Evolutionary conservation across 2,113 vertebrate species (phyloP).

Genomic region (Phalacrocorax carbo): DNA sequence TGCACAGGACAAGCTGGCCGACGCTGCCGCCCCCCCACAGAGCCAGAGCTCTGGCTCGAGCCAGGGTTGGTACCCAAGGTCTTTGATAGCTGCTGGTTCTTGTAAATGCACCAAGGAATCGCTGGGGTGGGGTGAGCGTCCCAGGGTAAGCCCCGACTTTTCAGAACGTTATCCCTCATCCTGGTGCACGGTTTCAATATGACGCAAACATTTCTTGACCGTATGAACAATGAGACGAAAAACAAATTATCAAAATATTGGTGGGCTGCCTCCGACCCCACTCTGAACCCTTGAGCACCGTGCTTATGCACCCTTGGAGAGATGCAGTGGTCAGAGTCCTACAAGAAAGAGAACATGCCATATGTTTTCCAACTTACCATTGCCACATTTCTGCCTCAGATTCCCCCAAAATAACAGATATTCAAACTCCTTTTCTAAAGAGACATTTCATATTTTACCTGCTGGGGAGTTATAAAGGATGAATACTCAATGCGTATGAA

Average conservation of each 20-base stretch:
- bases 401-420: not conserved
- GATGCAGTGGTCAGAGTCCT: not conserved
- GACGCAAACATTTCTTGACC: not conserved
- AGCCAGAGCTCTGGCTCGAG: not conserved
- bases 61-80: not conserved
- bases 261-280: not conserved
- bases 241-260: not conserved
- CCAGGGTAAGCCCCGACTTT: not conserved
- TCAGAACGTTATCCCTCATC: not conserved
- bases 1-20: not conserved
- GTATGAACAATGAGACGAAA: not conserved
- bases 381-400: not conserved
- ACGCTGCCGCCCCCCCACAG: rapidly evolving
- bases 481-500: not conserved
- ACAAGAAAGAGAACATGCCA: not conserved
- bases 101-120: rapidly evolving
- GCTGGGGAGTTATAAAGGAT: not conserved
- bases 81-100: not conserved
- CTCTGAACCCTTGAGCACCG: not conserved
- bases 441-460: not conserved
- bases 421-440: not conserved
- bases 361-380: not conserved
- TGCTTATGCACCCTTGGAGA: not conserved
- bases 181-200: not conserved
- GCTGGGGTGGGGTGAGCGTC: not conserved